These are phyloP conservation scores for Sclerodermus sp. DNA, from an alignment of 2,888 invertebrate genomes.

Conservation along the genomic window DNA sequence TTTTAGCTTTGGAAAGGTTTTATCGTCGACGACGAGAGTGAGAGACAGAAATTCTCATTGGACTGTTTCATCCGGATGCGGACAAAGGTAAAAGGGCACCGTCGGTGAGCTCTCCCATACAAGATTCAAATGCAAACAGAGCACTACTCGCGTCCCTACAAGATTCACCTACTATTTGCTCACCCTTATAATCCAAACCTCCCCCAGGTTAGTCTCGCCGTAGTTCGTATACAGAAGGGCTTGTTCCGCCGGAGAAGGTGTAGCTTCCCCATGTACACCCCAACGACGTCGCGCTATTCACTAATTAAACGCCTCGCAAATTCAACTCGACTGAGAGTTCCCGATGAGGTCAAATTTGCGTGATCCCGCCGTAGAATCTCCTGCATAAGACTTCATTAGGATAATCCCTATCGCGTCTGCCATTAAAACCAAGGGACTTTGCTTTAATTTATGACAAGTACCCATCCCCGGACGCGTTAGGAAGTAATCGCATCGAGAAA, in stretches of 20 bases:
- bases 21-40: too few species aligned
- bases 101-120: background rate
- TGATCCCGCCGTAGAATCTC: too few species aligned
- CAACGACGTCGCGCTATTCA: background rate
- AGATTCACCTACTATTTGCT: conserved; percentile 6
- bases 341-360: background rate
- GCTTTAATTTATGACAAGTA: too few species aligned
- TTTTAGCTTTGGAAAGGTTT: too few species aligned
- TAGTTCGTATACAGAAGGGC: background rate
- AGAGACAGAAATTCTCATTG: too few species aligned
- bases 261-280: background rate
- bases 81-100: too few species aligned
- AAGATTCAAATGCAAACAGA: background rate
- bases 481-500: too few species aligned
- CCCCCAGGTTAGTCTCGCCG: conserved; percentile 2
- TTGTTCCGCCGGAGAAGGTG: background rate
- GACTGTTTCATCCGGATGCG: too few species aligned
- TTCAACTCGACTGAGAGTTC: background rate
- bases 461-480: too few species aligned
- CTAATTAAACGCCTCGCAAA: conserved; percentile 1
- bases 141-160: background rate
- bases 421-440: too few species aligned
- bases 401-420: too few species aligned
- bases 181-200: background rate
- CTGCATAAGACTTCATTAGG: background rate